Conservation (phyloP, 2,113 vertebrate genomes). For the Herpailurus yagouaroundi region DNA sequence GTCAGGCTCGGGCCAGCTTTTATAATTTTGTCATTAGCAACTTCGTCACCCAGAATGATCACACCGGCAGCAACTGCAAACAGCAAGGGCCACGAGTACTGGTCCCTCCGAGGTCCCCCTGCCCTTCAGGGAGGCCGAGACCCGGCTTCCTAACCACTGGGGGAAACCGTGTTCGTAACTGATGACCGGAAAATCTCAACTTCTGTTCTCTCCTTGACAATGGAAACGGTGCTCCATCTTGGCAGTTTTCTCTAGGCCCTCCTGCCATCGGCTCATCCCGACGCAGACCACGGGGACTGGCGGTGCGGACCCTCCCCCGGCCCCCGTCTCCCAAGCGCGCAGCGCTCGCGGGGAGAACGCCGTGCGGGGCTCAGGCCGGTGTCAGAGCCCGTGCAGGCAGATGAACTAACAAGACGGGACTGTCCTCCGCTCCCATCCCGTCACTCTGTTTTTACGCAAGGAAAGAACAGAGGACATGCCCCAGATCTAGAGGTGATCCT, state of each 20-base stretch:
- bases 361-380: background rate
- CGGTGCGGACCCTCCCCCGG: too few species aligned
- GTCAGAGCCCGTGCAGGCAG: background rate
- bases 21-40: background rate
- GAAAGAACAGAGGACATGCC: background rate
- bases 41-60: background rate
- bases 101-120: fast-evolving
- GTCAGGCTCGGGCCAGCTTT: background rate
- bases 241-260: background rate
- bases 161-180: background rate
- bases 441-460: background rate
- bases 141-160: background rate
- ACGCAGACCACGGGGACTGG: background rate
- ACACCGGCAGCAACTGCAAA: background rate
- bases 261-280: background rate
- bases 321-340: fast-evolving
- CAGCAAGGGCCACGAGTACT: fast-evolving
- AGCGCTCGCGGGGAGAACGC: background rate
- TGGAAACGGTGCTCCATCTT: background rate
- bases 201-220: background rate
- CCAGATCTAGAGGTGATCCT: fast-evolving
- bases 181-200: background rate
- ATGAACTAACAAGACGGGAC: fast-evolving
- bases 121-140: background rate
- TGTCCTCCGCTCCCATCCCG: background rate